phyloP scores from a whole-genome alignment of 2,113 vertebrate genomes.

The Lonchura striata region DNA sequence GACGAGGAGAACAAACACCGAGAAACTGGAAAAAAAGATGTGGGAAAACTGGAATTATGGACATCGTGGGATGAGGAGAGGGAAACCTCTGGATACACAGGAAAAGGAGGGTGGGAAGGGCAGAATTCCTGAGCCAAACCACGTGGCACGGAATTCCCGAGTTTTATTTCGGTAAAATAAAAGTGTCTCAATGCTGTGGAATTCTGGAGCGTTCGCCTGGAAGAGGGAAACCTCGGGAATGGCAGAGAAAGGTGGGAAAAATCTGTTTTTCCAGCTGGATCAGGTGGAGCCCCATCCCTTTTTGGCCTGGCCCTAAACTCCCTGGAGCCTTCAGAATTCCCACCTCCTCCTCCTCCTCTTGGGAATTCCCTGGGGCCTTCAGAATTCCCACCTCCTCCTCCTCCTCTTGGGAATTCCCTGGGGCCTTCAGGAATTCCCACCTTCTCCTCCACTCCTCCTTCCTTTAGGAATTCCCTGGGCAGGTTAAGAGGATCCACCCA shows the following conservation, averaged over 20 bases:
- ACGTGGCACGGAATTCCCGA: neutral
- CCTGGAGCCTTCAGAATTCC: neutral
- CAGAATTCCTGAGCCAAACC: neutral
- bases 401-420: neutral
- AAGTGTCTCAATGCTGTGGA: neutral
- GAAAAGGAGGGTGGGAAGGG: neutral
- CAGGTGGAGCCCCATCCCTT: neutral
- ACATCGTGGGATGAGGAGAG: neutral
- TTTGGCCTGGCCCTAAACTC: neutral
- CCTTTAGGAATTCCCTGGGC: too few species aligned
- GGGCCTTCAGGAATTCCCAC: neutral
- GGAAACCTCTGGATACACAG: neutral
- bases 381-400: neutral
- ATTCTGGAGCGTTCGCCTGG: neutral
- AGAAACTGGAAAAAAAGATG: fast-evolving
- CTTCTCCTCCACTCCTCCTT: neutral
- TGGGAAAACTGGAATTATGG: neutral
- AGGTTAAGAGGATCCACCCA: neutral
- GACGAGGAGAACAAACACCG: neutral
- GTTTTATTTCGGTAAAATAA: slow-evolving; percentile 44
- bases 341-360: neutral
- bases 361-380: neutral
- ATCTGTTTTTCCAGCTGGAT: neutral
- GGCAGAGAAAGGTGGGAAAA: neutral
- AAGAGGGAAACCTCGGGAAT: neutral